Conservation (phyloP, 2,797 vertebrate genomes). For the Brotogeris chrysoptera region DNA sequence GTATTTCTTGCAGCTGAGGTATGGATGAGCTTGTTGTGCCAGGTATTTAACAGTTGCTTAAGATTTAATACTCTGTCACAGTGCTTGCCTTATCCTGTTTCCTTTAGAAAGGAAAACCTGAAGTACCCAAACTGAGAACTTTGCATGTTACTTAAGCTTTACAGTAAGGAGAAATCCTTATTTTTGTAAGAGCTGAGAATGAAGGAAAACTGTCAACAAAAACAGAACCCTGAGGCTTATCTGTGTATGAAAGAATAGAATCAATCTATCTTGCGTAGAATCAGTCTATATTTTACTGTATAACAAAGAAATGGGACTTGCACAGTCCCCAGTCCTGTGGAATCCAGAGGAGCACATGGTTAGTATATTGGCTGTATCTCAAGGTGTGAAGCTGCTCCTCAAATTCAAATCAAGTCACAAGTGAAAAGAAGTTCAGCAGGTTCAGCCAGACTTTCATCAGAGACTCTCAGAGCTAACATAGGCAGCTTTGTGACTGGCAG, state of each 20-base stretch:
- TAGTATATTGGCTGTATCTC: not conserved
- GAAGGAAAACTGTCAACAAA: not conserved
- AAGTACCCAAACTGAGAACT: not conserved
- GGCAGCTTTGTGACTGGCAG: not conserved
- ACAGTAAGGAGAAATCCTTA: not conserved
- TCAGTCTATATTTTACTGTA: not conserved
- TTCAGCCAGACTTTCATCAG: not conserved
- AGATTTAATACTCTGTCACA: not conserved
- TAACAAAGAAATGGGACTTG: not conserved
- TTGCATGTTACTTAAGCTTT: not conserved
- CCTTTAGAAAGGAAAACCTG: not conserved
- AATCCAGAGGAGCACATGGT: not conserved
- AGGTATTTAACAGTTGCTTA: not conserved
- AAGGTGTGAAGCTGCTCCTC: constrained; percentile 10
- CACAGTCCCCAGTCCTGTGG: not conserved
- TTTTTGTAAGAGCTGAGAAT: not conserved
- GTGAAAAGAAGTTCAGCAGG: constrained; percentile 29
- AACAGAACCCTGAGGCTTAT: not conserved
- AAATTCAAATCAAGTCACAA: constrained; percentile 6
- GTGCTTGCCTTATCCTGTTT: not conserved
- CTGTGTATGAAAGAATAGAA: not conserved
- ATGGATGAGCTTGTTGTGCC: not conserved
- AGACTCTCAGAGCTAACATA: not conserved
- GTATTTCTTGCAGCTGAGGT: not conserved
- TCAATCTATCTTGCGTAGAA: not conserved